Evolutionary conservation across 2,888 invertebrate species (phyloP), one percentile per base, ranked within the genome.

Genomic region (Dryomyza anilis): DNA sequence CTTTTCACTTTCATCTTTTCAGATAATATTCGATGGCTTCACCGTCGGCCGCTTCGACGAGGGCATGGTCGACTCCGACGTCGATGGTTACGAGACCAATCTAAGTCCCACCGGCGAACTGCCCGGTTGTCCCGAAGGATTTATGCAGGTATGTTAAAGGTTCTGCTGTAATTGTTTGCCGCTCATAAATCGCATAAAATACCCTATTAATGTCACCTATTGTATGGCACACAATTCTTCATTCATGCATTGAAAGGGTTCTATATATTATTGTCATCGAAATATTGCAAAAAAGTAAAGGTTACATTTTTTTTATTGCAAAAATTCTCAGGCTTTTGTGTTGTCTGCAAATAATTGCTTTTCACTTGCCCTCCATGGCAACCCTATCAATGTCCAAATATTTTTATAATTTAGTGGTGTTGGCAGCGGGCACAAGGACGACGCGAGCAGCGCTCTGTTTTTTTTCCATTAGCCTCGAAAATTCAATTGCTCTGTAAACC

Each of bases 1-100:
- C n/a, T 53, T 27, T 43, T 33, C 63, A 23, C 52, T 67, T n/a
- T n/a, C n/a, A n/a, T n/a, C n/a, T n/a, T n/a, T 71, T 21, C 86
- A 89, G 89, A 86, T 94, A 65, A 90, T 93, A 71, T 94, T 95
- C 86, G 94, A 95, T 81, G 91, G 92, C 77, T 94, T 95, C 85
- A 91, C 91, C 78, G 90, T 95, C 73, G 95, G 95, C 2, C 88
- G 92, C 58, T 91, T 93, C 82, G 91, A 92, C 78, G 85, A 90
- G 59, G 87, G 88, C 68, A 78, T 83, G 78, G 82, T 83, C 63
- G 83, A 83, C 72, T 78, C 81, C 39, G 84, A 83, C 73, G 74
- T 79, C 67, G 83, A 83, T 71, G 81, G 83, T 68, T 81, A 81
- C 68, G 84, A 83, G 71, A 75, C 81, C 66, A 83, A 79, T 77